Evolutionary conservation across 1,140 invertebrate species (phyloP).

Genomic region (Leptopilina clavipes): DNA sequence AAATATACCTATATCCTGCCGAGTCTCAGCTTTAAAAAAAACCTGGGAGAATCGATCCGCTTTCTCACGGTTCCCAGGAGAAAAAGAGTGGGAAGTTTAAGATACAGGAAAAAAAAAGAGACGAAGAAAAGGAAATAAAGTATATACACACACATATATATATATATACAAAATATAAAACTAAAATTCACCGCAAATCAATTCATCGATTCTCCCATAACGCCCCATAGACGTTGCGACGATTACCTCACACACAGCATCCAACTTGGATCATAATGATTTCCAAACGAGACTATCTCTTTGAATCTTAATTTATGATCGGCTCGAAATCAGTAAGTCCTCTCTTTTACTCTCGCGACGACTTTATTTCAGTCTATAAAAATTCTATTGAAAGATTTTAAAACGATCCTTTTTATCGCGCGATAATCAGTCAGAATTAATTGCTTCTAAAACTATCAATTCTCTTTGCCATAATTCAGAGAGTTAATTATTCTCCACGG

Average conservation of each 20-base stretch:
- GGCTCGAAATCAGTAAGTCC: neutral
- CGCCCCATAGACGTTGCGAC: slow-evolving; percentile 43
- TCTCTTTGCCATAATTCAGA: too few relatives aligned
- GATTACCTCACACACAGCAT: slow-evolving; percentile 29
- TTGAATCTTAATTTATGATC: slow-evolving; percentile 34
- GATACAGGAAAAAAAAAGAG: slow-evolving; percentile 49
- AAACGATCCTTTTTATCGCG: neutral
- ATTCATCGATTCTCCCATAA: slow-evolving; percentile 57
- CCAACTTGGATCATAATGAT: slow-evolving; percentile 17
- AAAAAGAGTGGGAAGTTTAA: neutral
- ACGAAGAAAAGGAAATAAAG: slow-evolving; percentile 40
- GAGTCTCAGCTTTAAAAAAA: slow-evolving; percentile 54
- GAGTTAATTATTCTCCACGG: too few relatives aligned
- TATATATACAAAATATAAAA: neutral
- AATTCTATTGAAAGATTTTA: slow-evolving; percentile 13
- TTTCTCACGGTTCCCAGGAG: slow-evolving; percentile 60
- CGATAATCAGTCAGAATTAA: slow-evolving; percentile 12
- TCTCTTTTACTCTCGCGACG: neutral
- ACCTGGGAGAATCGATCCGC: slow-evolving; percentile 60
- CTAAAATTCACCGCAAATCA: slow-evolving; percentile 54
- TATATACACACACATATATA: neutral
- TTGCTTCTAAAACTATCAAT: neutral
- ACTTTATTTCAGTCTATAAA: slow-evolving; percentile 31
- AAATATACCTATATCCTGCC: slow-evolving; percentile 61
- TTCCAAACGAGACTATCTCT: slow-evolving; percentile 32